A percentile compares a stretch with the other conserved stretches of the same genome.
phyloP scores from a whole-genome alignment of 2,797 vertebrate genomes.

The Coendou prehensilis region DNA sequence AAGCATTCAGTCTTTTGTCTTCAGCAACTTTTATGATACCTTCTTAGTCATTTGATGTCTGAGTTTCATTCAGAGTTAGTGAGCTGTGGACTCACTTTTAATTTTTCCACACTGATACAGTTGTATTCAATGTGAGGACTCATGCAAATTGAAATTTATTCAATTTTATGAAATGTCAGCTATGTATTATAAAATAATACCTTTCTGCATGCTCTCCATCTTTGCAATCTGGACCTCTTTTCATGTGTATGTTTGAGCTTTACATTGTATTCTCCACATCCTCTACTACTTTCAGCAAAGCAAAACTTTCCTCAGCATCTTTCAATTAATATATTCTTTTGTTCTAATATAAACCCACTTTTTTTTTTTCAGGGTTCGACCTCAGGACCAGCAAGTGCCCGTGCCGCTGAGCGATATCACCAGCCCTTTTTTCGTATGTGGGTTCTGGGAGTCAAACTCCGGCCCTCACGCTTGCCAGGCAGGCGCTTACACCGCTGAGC shows the following conservation, averaged over 20 bases:
- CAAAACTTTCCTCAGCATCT: background rate
- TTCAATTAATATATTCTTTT: background rate
- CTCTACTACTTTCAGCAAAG: background rate
- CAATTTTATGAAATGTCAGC: background rate
- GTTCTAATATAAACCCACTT: background rate
- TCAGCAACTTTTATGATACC: background rate
- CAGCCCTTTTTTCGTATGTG: too few relatives aligned
- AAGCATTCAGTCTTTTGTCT: background rate
- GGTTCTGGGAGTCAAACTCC: too few relatives aligned
- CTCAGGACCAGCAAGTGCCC: too few relatives aligned
- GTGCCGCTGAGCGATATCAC: too few relatives aligned
- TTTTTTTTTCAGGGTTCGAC: background rate
- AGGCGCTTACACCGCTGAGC: too few relatives aligned
- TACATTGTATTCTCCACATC: background rate
- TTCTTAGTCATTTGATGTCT: background rate
- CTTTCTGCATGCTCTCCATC: background rate
- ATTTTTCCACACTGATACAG: background rate
- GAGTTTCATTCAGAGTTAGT: background rate
- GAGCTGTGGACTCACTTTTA: background rate
- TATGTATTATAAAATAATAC: slow-evolving; percentile 30
- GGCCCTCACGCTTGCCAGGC: too few relatives aligned
- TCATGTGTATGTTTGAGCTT: background rate
- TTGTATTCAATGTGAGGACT: background rate
- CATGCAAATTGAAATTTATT: background rate
- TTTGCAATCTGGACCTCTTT: background rate